Evolutionary conservation across 2,888 invertebrate species (phyloP).

Genomic region (Synergus gifuensis): DNA sequence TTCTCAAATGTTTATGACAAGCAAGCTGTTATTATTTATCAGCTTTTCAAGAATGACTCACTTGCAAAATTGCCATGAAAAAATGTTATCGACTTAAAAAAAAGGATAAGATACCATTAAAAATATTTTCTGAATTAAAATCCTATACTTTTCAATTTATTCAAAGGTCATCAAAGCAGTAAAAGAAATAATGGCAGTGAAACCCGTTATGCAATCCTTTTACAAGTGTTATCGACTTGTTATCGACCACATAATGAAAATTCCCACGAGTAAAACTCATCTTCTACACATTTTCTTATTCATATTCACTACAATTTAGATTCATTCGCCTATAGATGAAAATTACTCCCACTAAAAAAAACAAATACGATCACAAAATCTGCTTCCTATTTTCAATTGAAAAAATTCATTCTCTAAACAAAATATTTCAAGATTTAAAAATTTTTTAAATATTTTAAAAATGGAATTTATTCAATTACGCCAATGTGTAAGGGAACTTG

Average conservation of each 20-base stretch:
- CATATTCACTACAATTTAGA: background rate
- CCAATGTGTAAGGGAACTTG: slow-evolving; percentile 1
- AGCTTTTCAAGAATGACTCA: slow-evolving; percentile 25
- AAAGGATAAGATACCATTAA: background rate
- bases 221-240: background rate
- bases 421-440: background rate
- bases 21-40: background rate
- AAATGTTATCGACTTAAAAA: background rate
- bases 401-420: background rate
- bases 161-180: background rate
- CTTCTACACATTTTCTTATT: background rate
- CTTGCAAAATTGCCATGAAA: background rate
- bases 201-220: slow-evolving; percentile 11
- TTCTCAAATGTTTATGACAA: background rate
- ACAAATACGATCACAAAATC: background rate
- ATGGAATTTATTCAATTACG: background rate
- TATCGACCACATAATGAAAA: background rate
- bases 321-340: background rate
- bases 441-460: background rate
- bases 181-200: background rate
- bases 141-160: background rate
- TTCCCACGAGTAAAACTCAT: slow-evolving; percentile 15
- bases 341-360: background rate
- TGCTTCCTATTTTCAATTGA: background rate
- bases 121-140: background rate